Evolutionary conservation across 35 echinoderm and acorn worm genomes (phyloP).

Genomic region (Strongylocentrotus purpuratus): DNA sequence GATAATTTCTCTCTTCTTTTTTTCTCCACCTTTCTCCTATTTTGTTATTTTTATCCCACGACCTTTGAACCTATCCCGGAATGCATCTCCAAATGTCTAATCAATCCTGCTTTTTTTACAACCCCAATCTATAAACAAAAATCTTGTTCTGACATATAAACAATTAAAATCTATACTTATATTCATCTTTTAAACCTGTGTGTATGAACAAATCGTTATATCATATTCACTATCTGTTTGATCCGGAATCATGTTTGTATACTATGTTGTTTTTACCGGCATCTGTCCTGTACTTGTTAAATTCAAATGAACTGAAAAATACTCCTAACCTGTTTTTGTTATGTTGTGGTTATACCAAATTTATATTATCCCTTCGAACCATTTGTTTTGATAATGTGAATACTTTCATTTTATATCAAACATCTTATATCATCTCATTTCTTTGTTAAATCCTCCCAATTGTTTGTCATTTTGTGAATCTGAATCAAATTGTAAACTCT

Average conservation of each 20-base stretch:
- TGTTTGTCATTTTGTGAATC: neutral
- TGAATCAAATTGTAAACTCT: neutral
- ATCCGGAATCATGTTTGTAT: neutral
- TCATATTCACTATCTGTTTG: neutral
- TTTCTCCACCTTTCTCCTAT: neutral
- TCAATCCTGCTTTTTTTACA: slow-evolving; percentile 6
- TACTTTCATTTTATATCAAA: neutral
- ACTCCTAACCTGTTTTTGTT: neutral
- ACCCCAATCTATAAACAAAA: neutral
- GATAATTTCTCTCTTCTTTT: slow-evolving; percentile 6
- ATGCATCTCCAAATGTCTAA: neutral
- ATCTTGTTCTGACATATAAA: neutral
- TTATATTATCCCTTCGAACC: neutral
- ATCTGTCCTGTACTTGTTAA: neutral
- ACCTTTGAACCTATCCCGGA: neutral
- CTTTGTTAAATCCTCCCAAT: neutral
- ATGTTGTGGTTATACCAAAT: neutral
- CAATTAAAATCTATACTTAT: neutral
- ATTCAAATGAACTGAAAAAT: neutral
- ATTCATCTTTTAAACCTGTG: neutral
- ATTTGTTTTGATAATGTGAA: neutral
- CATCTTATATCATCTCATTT: neutral
- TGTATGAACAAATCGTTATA: neutral
- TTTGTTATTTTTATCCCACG: neutral
- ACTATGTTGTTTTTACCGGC: neutral